Evolutionary conservation across 2,888 invertebrate species (phyloP), one percentile per base, ranked within the genome.

Genomic region (Blastobasis adustella): DNA sequence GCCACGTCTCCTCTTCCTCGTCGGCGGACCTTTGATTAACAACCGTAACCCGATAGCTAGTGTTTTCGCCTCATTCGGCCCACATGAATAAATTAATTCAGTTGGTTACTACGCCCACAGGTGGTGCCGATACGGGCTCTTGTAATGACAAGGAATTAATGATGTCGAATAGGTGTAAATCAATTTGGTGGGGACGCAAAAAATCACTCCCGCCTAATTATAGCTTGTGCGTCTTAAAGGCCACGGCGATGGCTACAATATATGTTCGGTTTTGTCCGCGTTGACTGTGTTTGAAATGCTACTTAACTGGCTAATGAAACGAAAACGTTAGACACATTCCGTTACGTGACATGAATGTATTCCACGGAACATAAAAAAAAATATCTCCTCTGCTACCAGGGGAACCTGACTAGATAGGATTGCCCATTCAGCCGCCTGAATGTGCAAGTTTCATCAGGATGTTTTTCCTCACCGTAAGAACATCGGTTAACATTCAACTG

Each of bases 1-100:
- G 57, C 58, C 67, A 58, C 65, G 66, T 61, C 67, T 67, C 61
- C 66, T 67, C 71, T 71, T 73, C 71, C 71, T 69, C 58, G 69
- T 67, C 68, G 69, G 66, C 54, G 55, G n/a, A 63, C 68, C 46
- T 77, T 78, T 82, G 79, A 84, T 83, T 82, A 82, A 82, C 75
- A 77, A 76, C 63, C 63, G 81, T 76, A 81, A 81, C 74, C 62
- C 64, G 78, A 84, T 76, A 71, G 67, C 64, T 65, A 65, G 64
- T 69, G 70, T 73, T 71, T 76, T 68, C 56, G 64, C 66, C 66
- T 65, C 66, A 65, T 63, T 60, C 72, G 57, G 61, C 74, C 73
- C 68, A 73, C 74, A 64, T 65, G 62, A 69, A 68, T 73, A 69
- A 76, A 78, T 80, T 74, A 72, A 76, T 78, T 69, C 66, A 66